Percentiles rank a stretch among this genome's conserved stretches.
These are phyloP conservation scores for Notothenia rossii DNA, from an alignment of 2,113 vertebrate genomes.

Conservation along the genomic window DNA sequence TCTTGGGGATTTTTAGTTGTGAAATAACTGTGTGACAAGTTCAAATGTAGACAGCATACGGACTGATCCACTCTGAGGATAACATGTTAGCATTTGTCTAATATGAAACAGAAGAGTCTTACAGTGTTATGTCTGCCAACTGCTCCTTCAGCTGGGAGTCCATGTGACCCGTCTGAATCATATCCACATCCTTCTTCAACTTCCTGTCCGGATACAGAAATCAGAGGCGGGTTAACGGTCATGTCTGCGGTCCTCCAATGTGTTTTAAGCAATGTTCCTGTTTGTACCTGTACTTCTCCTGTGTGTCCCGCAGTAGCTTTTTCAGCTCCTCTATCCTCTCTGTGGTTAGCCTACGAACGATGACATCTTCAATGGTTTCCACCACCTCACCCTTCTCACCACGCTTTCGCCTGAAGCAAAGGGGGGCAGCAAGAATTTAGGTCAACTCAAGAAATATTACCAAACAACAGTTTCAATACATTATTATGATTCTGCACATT, in stretches of 20 bases:
- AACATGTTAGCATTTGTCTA: neutral
- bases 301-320: constrained; percentile 96
- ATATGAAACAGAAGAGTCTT: constrained; percentile 48
- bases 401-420: constrained; percentile 90
- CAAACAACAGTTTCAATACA: neutral
- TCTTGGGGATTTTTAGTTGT: too few species aligned
- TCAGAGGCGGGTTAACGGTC: neutral
- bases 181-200: constrained; percentile 96
- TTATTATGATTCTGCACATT: neutral
- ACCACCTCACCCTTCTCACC: constrained; percentile 99
- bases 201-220: constrained; percentile 85
- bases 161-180: constrained; percentile 96
- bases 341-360: constrained; percentile 93
- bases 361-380: constrained; percentile 98
- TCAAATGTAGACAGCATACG: neutral
- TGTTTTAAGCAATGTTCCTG: neutral
- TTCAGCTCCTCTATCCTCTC: constrained; percentile 98
- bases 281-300: constrained; percentile 94
- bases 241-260: neutral
- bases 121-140: constrained; percentile 93
- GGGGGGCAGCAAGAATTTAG: neutral
- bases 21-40: too few species aligned
- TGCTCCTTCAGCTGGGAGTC: constrained; percentile 95
- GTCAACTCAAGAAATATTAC: neutral
- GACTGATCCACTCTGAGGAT: neutral